Base-by-base conservation (phyloP, 2,113 vertebrate genomes). In the Engystomops pustulosus region DNA sequence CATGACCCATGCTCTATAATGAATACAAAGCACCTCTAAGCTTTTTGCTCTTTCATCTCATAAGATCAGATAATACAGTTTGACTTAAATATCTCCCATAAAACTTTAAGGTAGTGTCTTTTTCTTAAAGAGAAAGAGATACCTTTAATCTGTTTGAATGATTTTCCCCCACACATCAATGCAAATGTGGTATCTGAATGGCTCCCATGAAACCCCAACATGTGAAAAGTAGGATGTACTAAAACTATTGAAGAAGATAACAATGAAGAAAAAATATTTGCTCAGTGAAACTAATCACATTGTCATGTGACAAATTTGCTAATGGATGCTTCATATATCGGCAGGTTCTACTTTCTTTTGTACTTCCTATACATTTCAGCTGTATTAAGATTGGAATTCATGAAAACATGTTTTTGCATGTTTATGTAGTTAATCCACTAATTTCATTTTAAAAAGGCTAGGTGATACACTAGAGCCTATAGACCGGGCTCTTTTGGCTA, bases 121-220 rank as follows among this genome's bases (percentile, higher is more conserved):
- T 38, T 38, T 38, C 14, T 10, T 38, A 15, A 3, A 38, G 32
- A 9, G 65, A 34, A 4, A 34, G 11, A 68, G 17, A 68, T 68
- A 68, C 32, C 65, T 68, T 68, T 68, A 68, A 68, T 68, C 65
- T 68, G 32, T 9, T 14, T 3, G 18, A 36, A 68, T 68, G 20
- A 8, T 38, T 68, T 68, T n/a, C 17, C 65, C n/a, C 17, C 8
- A 68, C 65, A 68, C 62, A 68, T 68, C 65, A 68, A 34, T 68
- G 65, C 32, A 36, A 9, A 18, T 36, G 65, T 36, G 18, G 32
- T 1, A 67, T 67, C 9, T 67, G 62, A 34, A 67, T 67, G 6
- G 14, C 9, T 67, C 62, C 18, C 30, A 15, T 67, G n/a, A 67
- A 34, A 67, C 17, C 0, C 15, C 34, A 67, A 20, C 15, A 34